Conservation (phyloP, 2,113 vertebrate genomes). For the Lophochroa leadbeateri region DNA sequence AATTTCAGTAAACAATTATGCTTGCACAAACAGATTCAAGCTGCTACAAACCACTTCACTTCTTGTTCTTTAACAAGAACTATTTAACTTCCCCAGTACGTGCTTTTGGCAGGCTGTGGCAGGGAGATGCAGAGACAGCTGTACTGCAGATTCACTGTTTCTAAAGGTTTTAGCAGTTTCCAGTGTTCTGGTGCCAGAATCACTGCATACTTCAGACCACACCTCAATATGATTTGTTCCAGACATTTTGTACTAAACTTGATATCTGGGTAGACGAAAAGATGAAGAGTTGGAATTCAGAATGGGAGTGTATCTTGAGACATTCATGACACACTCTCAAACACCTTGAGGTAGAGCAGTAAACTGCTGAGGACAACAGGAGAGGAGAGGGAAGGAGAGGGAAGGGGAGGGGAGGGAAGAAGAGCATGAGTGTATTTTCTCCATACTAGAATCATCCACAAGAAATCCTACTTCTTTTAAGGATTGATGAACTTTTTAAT, state of each 20-base stretch:
- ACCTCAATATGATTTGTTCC: neutral
- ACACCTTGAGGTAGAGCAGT: neutral
- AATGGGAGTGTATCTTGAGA: neutral
- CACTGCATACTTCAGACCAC: neutral
- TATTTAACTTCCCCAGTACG: neutral
- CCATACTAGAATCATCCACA: neutral
- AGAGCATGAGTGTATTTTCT: neutral
- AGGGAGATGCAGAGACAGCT: neutral
- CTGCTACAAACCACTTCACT: constrained; percentile 23
- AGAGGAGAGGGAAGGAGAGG: neutral
- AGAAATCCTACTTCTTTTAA: neutral
- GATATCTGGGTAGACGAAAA: neutral
- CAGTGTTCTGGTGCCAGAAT: neutral
- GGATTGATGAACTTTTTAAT: neutral
- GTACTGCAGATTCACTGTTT: neutral
- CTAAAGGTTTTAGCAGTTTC: neutral
- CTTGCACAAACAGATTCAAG: constrained; percentile 43
- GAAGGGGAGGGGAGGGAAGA: neutral
- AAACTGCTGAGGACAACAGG: neutral
- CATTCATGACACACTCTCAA: neutral
- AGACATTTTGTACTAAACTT: neutral
- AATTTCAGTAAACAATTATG: constrained; percentile 28
- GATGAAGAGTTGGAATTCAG: neutral
- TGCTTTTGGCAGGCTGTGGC: neutral
- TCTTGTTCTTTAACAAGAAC: constrained; percentile 6